Base-by-base conservation (phyloP, 1,140 invertebrate species). In the Drosophila dunni region DNA sequence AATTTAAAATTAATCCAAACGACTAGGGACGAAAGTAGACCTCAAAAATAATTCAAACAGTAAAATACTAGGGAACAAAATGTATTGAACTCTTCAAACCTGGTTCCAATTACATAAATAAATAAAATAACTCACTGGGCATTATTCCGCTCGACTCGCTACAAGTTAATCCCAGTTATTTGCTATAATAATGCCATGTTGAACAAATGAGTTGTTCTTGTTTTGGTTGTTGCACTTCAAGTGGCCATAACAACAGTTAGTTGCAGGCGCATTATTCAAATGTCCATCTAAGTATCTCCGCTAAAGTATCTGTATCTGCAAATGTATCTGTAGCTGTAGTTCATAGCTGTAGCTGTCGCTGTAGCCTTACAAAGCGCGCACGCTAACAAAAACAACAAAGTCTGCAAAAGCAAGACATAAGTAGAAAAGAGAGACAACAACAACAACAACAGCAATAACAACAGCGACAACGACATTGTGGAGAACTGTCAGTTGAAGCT, bases 401-500 rank as follows among this genome's bases (percentile, higher is more conserved):
- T 40, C 60, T 56, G 62, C 69, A 67, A 73, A 51, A 65, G 61
- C 65, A 77, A 72, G 70, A 78, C 72, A 61, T 40, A 64, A 79
- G 50, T 17, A 46, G 57, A 67, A 29, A 46, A 82, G 62, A 78
- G 74, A 71, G 70, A 81, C 62, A 75, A 44, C 76, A 75, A 77
- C 68, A 78, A 74, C 58, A 77, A 58, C 44, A 56, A 15, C 45
- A 46, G 38, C 50, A 24, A 56, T 40, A 46, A 44, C 58, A 13
- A 69, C n/a, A 40, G 64, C 60, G 46, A 75, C 72, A 70, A 60
- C 73, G 68, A 76, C 56, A 71, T 72, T 68, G 62, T 89, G 80
- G 80, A 89, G 84, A 89, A 89, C 84, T 89, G 84, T 84, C 84
- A 89, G 84, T 84, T 89, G 80, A 74, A 89, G 85, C 85, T 89